These are phyloP conservation scores for Callaeas wilsoni DNA, from an alignment of 2,113 vertebrate genomes.

Conservation along the genomic window DNA sequence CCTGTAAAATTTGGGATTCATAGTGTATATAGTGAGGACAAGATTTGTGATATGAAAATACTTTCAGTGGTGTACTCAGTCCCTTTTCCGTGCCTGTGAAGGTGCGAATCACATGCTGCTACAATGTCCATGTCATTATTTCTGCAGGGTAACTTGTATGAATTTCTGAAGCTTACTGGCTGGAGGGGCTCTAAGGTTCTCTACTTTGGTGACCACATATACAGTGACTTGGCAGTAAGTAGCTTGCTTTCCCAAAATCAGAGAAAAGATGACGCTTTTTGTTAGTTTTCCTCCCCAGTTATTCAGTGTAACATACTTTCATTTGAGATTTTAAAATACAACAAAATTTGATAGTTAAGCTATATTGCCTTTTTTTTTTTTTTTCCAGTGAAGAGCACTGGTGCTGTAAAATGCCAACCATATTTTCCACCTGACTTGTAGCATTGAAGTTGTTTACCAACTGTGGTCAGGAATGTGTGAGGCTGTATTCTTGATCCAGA, in stretches of 20 bases:
- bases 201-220: conserved; percentile 99
- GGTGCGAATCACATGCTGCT: background rate
- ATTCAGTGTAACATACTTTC: background rate
- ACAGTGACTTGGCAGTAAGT: conserved; percentile 97
- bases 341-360: background rate
- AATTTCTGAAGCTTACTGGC: conserved; percentile 96
- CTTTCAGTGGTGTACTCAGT: background rate
- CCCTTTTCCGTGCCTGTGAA: background rate
- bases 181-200: conserved; percentile 96
- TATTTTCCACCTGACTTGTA: background rate
- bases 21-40: background rate
- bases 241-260: background rate
- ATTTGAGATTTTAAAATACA: background rate
- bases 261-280: background rate
- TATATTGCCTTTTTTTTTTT: background rate
- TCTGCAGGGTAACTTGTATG: conserved; percentile 91
- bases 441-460: background rate
- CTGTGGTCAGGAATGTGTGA: background rate
- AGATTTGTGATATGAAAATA: background rate
- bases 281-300: background rate
- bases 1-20: background rate
- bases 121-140: background rate
- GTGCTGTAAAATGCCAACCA: background rate
- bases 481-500: background rate
- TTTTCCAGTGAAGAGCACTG: background rate